A percentile compares a stretch with the other conserved stretches of the same genome.
Conservation (phyloP, 2,888 invertebrate species). For the Spatulosminthurus flaviceps region DNA sequence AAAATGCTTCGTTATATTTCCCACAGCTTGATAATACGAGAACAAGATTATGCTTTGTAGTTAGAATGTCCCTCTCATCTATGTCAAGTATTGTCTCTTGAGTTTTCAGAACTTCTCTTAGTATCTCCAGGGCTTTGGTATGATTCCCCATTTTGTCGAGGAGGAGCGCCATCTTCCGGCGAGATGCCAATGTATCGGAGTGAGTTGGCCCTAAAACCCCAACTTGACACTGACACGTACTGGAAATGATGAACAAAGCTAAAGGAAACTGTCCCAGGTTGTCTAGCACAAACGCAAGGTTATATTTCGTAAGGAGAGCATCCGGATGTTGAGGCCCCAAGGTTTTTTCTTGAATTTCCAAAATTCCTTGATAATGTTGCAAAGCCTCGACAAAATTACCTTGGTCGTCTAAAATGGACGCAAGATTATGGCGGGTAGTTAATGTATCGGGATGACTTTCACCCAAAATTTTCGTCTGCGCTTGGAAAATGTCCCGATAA, state of each 20-base stretch:
- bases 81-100: not conserved
- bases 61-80: not conserved
- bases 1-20: not conserved
- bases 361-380: not conserved
- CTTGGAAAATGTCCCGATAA: not conserved
- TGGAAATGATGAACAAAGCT: not conserved
- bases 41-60: not conserved
- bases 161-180: slow-evolving; percentile 1
- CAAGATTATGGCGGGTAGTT: slow-evolving; percentile 6
- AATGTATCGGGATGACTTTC: slow-evolving; percentile 21
- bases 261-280: slow-evolving; percentile 6
- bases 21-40: not conserved
- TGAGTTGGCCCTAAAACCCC: not conserved
- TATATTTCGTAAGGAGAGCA: slow-evolving; percentile 15
- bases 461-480: not conserved
- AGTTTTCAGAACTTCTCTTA: not conserved
- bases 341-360: not conserved
- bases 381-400: not conserved
- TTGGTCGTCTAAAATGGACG: slow-evolving; percentile 19
- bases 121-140: not conserved
- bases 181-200: slow-evolving; percentile 8
- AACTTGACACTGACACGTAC: not conserved
- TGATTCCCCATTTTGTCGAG: slow-evolving; percentile 7
- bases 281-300: slow-evolving; percentile 25
- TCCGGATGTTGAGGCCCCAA: slow-evolving; percentile 23